Evolutionary conservation across 2,113 vertebrate genomes (phyloP).

Genomic region (Percina caprodes): DNA sequence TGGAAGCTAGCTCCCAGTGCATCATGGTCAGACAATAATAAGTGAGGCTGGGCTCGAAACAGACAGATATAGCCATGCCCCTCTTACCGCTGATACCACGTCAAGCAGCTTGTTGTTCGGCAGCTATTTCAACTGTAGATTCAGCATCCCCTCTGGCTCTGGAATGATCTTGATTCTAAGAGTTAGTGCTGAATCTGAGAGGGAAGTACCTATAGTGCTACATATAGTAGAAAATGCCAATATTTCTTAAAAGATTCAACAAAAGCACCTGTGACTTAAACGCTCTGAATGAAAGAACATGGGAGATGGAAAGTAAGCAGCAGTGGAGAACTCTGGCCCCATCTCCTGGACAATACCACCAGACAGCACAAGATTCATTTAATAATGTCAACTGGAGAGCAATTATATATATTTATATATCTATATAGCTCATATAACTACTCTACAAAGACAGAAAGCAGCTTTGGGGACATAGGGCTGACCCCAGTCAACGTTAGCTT

Average conservation of each 20-base stretch:
- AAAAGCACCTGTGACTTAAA: neutral
- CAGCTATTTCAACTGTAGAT: neutral
- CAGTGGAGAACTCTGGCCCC: constrained; percentile 61
- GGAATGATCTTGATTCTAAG: neutral
- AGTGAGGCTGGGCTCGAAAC: neutral
- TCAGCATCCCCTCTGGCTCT: neutral
- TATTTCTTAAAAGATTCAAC: neutral
- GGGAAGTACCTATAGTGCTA: neutral
- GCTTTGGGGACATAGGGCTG: too few species aligned
- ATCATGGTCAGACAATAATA: constrained; percentile 27
- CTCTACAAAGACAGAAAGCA: neutral
- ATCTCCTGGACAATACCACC: constrained; percentile 67
- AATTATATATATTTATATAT: too few species aligned
- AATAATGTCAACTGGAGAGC: neutral
- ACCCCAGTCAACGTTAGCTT: too few species aligned
- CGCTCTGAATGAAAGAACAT: neutral
- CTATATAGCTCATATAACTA: neutral
- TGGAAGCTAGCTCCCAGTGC: constrained; percentile 40
- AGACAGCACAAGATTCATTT: neutral
- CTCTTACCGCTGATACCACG: neutral
- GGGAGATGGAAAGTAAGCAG: neutral
- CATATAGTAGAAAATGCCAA: neutral
- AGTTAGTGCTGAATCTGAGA: neutral
- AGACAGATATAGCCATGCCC: neutral
- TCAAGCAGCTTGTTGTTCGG: neutral